Evolutionary conservation across 2,888 invertebrate species (phyloP).

Genomic region (Cataglyphis rosenhaueri): DNA sequence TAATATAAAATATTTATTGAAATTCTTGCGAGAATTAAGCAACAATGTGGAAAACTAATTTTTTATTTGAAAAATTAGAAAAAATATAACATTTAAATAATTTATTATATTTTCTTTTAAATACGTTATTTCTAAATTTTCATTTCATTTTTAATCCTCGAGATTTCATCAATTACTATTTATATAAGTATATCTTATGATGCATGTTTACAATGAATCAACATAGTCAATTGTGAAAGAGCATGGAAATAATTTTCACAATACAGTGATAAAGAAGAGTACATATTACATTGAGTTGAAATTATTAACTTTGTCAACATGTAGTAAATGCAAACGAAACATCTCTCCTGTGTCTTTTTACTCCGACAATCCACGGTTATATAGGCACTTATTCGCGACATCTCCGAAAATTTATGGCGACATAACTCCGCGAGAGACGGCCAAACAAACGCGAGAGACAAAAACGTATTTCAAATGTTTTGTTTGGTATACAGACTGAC

Average conservation of each 20-base stretch:
- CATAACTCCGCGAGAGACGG: constrained; percentile 38
- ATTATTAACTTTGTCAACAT: constrained; percentile 27
- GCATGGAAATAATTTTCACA: constrained; percentile 11
- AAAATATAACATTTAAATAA: background rate
- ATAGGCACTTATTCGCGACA: constrained; percentile 47
- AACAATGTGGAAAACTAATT: background rate
- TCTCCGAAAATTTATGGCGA: constrained; percentile 47
- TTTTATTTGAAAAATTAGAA: background rate
- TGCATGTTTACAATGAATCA: background rate
- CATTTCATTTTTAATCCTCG: background rate
- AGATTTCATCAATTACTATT: background rate
- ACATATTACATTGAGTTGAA: constrained; percentile 7
- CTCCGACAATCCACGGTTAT: constrained; percentile 39
- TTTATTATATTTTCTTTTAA: background rate
- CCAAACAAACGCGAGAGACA: constrained; percentile 39
- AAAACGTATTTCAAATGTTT: constrained; percentile 49
- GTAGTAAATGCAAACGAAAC: constrained; percentile 37
- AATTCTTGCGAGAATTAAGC: background rate
- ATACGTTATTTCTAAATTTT: background rate
- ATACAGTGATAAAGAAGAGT: constrained; percentile 1
- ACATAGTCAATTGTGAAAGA: background rate
- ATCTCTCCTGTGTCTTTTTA: constrained; percentile 42
- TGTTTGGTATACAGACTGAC: constrained; percentile 32
- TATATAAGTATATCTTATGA: background rate
- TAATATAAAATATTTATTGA: background rate